Conservation (phyloP, 1,140 invertebrate species). For the Lasaia peninsularis region DNA sequence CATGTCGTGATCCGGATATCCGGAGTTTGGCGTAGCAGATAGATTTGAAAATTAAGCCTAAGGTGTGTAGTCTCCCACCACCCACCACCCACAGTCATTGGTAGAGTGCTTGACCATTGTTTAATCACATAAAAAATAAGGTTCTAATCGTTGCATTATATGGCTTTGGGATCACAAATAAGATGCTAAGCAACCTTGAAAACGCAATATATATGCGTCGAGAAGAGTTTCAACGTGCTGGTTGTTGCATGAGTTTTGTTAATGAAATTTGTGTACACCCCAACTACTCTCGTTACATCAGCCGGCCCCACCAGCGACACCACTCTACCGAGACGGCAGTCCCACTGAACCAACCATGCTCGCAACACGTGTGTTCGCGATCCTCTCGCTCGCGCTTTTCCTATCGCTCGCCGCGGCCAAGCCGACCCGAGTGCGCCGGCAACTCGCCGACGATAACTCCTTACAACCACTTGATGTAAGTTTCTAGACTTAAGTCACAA, state of each 20-base stretch:
- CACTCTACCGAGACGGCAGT: slow-evolving; percentile 1
- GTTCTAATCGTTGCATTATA: too few species aligned
- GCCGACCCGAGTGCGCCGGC: slow-evolving; percentile 3
- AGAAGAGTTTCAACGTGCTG: not conserved
- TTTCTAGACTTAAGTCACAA: not conserved
- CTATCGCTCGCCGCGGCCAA: slow-evolving; percentile 1
- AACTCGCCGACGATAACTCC: not conserved
- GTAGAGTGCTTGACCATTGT: too few species aligned
- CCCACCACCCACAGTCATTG: too few species aligned
- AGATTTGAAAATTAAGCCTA: too few species aligned
- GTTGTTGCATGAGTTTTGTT: slow-evolving; percentile 4
- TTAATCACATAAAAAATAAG: too few species aligned
- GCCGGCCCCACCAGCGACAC: not conserved
- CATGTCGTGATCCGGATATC: too few species aligned
- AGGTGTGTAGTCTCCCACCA: too few species aligned
- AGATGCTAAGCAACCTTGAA: slow-evolving; percentile 1
- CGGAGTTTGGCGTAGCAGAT: too few species aligned
- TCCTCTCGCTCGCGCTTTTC: slow-evolving; percentile 2
- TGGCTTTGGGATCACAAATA: not conserved
- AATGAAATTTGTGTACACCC: slow-evolving; percentile 7
- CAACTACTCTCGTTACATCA: not conserved
- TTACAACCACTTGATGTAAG: not conserved
- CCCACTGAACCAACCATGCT: slow-evolving; percentile 7
- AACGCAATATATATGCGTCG: not conserved
- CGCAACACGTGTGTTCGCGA: not conserved